Conservation (phyloP, 2,113 vertebrate species). For the Lichenostomus cassidix region DNA sequence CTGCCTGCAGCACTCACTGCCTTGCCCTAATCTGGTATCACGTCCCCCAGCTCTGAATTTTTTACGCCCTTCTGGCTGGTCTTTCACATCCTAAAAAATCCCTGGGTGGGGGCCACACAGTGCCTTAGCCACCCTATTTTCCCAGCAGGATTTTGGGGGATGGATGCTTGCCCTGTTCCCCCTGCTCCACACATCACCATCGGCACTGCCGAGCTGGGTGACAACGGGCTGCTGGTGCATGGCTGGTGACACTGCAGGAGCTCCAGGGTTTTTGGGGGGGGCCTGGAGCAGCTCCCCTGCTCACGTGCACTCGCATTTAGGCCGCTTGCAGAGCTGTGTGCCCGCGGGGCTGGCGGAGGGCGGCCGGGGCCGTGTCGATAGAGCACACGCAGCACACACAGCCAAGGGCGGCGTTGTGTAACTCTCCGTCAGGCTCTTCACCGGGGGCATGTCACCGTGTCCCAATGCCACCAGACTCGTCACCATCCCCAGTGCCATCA, state of each 20-base stretch:
- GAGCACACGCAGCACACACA: background rate
- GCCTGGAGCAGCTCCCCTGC: background rate
- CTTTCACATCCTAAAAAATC: background rate
- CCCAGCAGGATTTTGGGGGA: background rate
- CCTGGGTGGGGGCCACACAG: rapidly evolving
- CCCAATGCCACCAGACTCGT: background rate
- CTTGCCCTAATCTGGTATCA: background rate
- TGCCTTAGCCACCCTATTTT: rapidly evolving
- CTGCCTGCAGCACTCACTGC: background rate
- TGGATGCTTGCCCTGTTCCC: background rate
- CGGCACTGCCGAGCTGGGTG: rapidly evolving
- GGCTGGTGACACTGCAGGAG: background rate
- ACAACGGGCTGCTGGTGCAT: rapidly evolving
- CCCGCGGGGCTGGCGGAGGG: slow-evolving; percentile 7
- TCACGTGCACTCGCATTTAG: background rate
- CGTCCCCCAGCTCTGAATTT: background rate
- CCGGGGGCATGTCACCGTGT: background rate
- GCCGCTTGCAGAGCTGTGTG: background rate
- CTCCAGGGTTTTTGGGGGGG: background rate
- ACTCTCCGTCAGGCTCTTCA: background rate
- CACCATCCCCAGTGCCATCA: background rate
- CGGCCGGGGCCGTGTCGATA: slow-evolving; percentile 39
- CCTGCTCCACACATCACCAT: rapidly evolving
- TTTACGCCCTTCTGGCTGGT: background rate
- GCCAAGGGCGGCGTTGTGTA: slow-evolving; percentile 50